Conservation (phyloP, 2,797 vertebrate species). For the Strix occidentalis region DNA sequence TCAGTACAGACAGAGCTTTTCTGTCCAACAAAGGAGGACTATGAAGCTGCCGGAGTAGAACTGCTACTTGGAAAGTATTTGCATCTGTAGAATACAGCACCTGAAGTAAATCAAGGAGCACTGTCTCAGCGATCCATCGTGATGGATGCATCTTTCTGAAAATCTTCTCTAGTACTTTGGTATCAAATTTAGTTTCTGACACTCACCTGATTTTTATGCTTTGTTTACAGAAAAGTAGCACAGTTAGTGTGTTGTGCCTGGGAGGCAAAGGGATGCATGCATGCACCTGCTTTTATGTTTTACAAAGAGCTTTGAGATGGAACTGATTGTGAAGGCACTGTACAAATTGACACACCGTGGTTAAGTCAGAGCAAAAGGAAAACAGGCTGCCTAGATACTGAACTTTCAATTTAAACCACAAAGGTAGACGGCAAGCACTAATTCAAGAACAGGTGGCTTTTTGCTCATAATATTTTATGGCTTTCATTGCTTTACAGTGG, state of each 20-base stretch:
- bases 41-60: background rate
- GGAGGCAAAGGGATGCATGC: background rate
- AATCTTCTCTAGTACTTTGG: background rate
- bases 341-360: background rate
- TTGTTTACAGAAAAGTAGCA: background rate
- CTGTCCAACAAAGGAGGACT: background rate
- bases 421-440: constrained; percentile 45
- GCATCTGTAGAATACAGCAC: background rate
- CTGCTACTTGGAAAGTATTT: background rate
- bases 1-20: background rate
- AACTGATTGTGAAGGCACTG: background rate
- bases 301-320: background rate
- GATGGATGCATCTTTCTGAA: background rate
- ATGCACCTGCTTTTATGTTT: background rate
- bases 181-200: background rate
- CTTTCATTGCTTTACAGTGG: constrained; percentile 66
- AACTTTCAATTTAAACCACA: constrained; percentile 43
- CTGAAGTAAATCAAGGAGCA: background rate
- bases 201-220: background rate
- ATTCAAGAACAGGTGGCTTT: constrained; percentile 70
- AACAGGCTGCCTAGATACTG: constrained; percentile 4
- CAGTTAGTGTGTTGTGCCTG: background rate
- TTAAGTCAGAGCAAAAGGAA: background rate
- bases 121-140: background rate
- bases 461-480: constrained; percentile 71